Evolutionary conservation across 2,888 invertebrate species (phyloP).

Genomic region (Tipula unca): DNA sequence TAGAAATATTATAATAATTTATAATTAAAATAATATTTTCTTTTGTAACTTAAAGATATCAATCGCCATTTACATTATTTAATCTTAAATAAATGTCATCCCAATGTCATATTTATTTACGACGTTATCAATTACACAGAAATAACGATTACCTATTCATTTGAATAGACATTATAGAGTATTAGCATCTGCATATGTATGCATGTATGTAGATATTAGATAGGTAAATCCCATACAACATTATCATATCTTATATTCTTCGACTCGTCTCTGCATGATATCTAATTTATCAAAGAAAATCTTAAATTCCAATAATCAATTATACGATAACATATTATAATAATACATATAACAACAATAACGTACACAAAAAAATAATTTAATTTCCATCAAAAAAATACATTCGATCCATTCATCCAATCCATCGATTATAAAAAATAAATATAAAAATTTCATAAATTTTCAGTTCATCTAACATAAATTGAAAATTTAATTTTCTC

Average conservation of each 20-base stretch:
- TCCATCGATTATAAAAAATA: not conserved
- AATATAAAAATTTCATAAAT: not conserved
- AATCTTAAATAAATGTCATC: not conserved
- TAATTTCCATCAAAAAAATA: constrained; percentile 14
- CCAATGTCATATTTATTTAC: not conserved
- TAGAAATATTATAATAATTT: not conserved
- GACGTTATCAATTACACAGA: not conserved
- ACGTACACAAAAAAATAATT: not conserved
- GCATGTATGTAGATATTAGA: not conserved
- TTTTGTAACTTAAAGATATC: not conserved
- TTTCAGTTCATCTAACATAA: constrained; percentile 14
- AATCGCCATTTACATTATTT: not conserved
- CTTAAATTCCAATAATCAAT: constrained; percentile 8
- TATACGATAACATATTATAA: not conserved
- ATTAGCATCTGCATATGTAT: not conserved
- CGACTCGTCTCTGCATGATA: not conserved
- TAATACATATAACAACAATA: not conserved
- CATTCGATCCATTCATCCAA: not conserved
- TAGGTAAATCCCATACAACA: not conserved
- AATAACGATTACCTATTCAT: not conserved
- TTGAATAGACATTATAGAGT: not conserved
- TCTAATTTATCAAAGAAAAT: not conserved
- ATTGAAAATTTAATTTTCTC: not conserved
- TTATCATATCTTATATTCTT: not conserved
- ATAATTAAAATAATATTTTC: not conserved